Evolutionary conservation across 2,797 vertebrate species (phyloP).

Genomic region (Acanthurus leucopareius): DNA sequence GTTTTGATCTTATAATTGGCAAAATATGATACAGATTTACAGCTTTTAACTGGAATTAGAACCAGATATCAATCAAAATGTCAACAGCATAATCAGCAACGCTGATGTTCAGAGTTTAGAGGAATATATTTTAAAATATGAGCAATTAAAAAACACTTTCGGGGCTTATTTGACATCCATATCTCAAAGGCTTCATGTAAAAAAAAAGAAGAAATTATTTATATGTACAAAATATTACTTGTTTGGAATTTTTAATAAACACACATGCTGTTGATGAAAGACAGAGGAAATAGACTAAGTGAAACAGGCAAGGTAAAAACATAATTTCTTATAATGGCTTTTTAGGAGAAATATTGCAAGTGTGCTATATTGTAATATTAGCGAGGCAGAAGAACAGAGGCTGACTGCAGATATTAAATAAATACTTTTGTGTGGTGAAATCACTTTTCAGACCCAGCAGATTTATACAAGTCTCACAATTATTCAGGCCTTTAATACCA

Average conservation of each 20-base stretch:
- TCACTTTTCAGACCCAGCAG: background rate
- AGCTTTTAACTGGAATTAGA: background rate
- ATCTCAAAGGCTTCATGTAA: background rate
- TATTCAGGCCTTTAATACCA: constrained; percentile 24
- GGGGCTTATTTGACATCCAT: background rate
- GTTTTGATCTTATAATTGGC: background rate
- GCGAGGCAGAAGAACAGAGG: background rate
- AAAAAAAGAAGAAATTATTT: constrained; percentile 5
- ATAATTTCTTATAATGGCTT: background rate
- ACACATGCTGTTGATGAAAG: background rate
- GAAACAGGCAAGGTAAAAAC: background rate
- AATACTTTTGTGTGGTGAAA: constrained; percentile 12
- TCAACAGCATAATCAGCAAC: background rate
- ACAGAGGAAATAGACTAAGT: background rate
- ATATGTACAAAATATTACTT: background rate
- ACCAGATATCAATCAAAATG: background rate
- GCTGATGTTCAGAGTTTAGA: background rate
- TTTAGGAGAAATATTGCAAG: constrained; percentile 6
- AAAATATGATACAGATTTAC: background rate
- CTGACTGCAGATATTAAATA: constrained; percentile 25
- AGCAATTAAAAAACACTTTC: background rate
- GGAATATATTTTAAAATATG: background rate
- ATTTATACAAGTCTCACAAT: constrained; percentile 17
- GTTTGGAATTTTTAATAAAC: background rate
- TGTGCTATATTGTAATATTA: background rate